Conservation (phyloP, 2,888 invertebrate genomes). For the Allophyes oxyacanthae region DNA sequence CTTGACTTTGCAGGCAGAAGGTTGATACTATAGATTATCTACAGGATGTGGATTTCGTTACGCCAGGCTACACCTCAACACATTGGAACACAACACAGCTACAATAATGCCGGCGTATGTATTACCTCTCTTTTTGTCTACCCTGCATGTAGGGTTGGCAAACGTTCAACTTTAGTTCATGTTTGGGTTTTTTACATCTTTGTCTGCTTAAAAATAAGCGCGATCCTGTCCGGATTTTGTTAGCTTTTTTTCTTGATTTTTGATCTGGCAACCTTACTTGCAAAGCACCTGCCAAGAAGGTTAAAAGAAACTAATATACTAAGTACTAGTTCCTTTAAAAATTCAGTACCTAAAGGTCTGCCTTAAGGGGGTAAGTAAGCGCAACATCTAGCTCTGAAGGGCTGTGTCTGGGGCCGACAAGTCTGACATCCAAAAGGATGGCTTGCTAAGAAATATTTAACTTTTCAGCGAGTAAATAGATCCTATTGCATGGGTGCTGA, state of each 20-base stretch:
- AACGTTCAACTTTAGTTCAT: slow-evolving; percentile 5
- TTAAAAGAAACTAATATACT: slow-evolving; percentile 32
- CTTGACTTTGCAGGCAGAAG: too few relatives aligned
- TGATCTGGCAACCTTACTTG: slow-evolving; percentile 50
- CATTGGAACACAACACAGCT: too few relatives aligned
- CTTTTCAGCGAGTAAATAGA: too few relatives aligned
- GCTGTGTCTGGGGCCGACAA: too few relatives aligned
- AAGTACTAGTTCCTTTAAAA: slow-evolving; percentile 16
- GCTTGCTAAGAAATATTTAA: too few relatives aligned
- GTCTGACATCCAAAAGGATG: too few relatives aligned
- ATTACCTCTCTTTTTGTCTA: slow-evolving; percentile 37
- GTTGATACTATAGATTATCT: too few relatives aligned
- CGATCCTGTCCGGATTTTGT: slow-evolving; percentile 42
- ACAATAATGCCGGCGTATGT: slow-evolving; percentile 14
- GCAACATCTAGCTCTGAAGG: too few relatives aligned
- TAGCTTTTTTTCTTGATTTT: slow-evolving; percentile 46
- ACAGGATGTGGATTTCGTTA: neutral
- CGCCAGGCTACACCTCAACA: slow-evolving; percentile 36
- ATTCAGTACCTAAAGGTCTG: slow-evolving; percentile 9
- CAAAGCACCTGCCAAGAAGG: slow-evolving; percentile 44
- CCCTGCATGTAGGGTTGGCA: slow-evolving; percentile 24
- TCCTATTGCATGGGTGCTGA: too few relatives aligned
- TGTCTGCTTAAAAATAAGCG: slow-evolving; percentile 43
- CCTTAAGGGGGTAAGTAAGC: too few relatives aligned
- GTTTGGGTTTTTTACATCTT: slow-evolving; percentile 44